Percentiles rank a stretch among this genome's conserved stretches.
Evolutionary conservation across 2,888 invertebrate genomes (phyloP).

Genomic region (Linyphia triangularis): DNA sequence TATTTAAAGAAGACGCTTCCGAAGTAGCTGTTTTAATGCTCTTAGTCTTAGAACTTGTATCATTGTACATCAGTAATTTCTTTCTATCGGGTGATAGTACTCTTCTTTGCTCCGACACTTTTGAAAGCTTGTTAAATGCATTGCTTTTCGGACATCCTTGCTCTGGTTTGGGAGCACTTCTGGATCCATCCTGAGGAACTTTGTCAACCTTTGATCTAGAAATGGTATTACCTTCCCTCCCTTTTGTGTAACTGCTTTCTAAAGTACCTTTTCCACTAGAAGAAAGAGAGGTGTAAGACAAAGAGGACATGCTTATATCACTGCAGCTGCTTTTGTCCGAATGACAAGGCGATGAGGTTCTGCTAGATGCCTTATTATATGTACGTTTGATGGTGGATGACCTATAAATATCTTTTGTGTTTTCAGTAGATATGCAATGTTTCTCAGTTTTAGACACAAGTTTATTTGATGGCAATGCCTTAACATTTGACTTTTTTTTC

Average conservation of each 20-base stretch:
- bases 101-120: background rate
- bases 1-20: background rate
- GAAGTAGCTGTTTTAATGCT: background rate
- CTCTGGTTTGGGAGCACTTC: background rate
- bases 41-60: background rate
- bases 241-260: background rate
- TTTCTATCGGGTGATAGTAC: background rate
- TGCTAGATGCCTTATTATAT: background rate
- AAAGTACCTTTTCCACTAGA: background rate
- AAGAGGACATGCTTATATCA: constrained; percentile 28
- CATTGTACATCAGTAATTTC: background rate
- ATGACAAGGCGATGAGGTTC: background rate
- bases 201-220: background rate
- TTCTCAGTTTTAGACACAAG: background rate
- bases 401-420: too few relatives aligned
- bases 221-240: background rate
- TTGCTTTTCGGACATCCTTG: background rate
- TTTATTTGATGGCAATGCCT: background rate
- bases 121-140: background rate
- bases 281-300: constrained; percentile 27
- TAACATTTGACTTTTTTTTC: background rate
- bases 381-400: background rate
- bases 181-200: background rate
- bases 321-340: constrained; percentile 1
- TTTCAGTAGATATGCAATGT: background rate